These are phyloP conservation scores for Crocidura indochinensis DNA, from an alignment of 2,797 vertebrate species.

Conservation along the genomic window DNA sequence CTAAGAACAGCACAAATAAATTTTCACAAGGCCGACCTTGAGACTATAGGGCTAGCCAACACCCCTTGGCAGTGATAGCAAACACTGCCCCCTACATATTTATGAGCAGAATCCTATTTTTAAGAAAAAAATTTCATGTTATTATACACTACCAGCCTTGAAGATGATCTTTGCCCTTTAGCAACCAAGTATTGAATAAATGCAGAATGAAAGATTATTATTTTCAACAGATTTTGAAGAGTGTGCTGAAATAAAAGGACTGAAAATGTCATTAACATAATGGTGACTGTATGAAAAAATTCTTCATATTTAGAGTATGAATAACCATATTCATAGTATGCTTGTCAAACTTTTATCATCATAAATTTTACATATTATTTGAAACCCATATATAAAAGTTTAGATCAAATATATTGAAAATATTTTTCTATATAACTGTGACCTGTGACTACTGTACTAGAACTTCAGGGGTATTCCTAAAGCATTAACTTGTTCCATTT, in stretches of 20 bases:
- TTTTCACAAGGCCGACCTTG: too few relatives aligned
- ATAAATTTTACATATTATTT: background rate
- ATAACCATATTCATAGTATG: background rate
- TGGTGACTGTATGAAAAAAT: background rate
- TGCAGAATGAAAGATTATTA: background rate
- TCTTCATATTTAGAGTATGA: background rate
- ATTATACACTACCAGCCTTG: too few relatives aligned
- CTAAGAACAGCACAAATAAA: too few relatives aligned
- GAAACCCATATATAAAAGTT: background rate
- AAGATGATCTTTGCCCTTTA: background rate
- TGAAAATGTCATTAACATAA: background rate
- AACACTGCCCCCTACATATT: too few relatives aligned
- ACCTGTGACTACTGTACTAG: background rate
- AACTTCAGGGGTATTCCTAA: constrained; percentile 26
- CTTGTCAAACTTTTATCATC: background rate
- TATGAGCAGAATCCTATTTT: too few relatives aligned
- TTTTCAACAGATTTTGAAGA: background rate
- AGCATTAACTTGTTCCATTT: background rate
- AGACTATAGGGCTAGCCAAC: too few relatives aligned
- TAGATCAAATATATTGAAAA: background rate
- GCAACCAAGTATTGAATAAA: background rate
- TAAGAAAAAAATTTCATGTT: too few relatives aligned
- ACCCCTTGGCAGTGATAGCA: too few relatives aligned
- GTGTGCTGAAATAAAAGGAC: background rate
- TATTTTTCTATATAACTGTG: background rate